Percentiles rank a stretch among this genome's conserved stretches.
These are phyloP conservation scores for Holacanthella duospinosa DNA, from an alignment of 2,888 invertebrate species.

Conservation along the genomic window DNA sequence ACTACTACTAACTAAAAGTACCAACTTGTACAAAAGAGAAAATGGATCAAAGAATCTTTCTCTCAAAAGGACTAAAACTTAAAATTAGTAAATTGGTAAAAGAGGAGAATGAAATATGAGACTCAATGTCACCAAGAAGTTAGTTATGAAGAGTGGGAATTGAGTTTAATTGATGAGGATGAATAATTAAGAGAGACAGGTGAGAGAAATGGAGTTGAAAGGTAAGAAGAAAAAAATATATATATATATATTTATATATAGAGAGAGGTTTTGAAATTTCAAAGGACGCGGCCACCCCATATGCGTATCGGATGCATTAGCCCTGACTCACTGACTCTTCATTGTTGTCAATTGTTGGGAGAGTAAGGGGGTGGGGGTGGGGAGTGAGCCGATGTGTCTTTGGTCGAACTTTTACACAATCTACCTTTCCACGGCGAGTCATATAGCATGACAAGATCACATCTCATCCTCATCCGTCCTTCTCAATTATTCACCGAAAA, in stretches of 20 bases:
- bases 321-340: background rate
- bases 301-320: constrained; percentile 37
- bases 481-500: constrained; percentile 2
- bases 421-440: background rate
- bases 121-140: too few species aligned
- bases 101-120: too few species aligned
- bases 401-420: background rate
- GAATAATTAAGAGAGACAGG: constrained; percentile 31
- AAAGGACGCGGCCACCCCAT: constrained; percentile 34
- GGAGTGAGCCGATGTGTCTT: too few species aligned
- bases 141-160: too few species aligned
- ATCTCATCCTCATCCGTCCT: background rate
- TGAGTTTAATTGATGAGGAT: constrained; percentile 22
- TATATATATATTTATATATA: too few species aligned
- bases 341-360: constrained; percentile 1
- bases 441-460: constrained; percentile 7
- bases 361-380: too few species aligned
- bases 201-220: constrained; percentile 17
- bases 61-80: background rate
- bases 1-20: background rate
- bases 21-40: background rate
- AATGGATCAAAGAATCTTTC: background rate
- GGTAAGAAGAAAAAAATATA: constrained; percentile 14
- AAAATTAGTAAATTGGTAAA: too few species aligned
- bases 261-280: constrained; percentile 6